Base-by-base conservation (phyloP, 2,888 invertebrate genomes). In the Leptarthrus brevirostris region DNA sequence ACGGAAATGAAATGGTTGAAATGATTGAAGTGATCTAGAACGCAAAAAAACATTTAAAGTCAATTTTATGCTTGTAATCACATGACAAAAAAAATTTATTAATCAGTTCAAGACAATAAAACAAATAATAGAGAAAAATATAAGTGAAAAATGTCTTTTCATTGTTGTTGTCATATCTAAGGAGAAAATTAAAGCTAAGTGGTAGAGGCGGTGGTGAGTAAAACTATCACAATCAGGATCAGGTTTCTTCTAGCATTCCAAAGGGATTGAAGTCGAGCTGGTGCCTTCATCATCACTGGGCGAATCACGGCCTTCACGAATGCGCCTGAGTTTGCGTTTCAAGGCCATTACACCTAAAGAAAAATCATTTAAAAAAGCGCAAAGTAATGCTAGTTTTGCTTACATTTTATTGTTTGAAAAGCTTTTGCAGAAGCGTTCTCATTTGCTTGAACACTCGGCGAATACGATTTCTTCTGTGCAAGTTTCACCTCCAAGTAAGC, bases 361-460 rank as follows among this genome's bases (percentile, higher is more conserved):
- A 16, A 75, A 76, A n/a, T n/a, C n/a, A n/a, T n/a, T n/a, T n/a
- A n/a, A n/a, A n/a, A n/a, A n/a, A n/a, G n/a, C n/a, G n/a, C n/a
- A n/a, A n/a, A n/a, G n/a, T n/a, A n/a, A n/a, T n/a, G n/a, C n/a
- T n/a, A n/a, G n/a, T n/a, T n/a, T n/a, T n/a, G n/a, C 18, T 72
- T 77, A 83, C 85, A 85, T 79, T 85, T 85, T 30, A 85, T 84
- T 72, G 85, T 84, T 78, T 85, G 85, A 78, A 83, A 85, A 36
- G 85, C 82, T 77, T 82, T 84, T 14, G 83, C 82, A 10, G 85
- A 84, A 4, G 79, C 79, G 49, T 80, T 82, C 56, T 82, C 82
- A 0, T 78, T 79, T 2, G 78, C 14, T 56, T 75, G 77, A 12
- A 78, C 76, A n/a, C 79, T 79, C 58, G 79, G 79, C 8, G 80